phyloP scores from a whole-genome alignment of 2,888 invertebrate species.

The Pilophorus perplexus region DNA sequence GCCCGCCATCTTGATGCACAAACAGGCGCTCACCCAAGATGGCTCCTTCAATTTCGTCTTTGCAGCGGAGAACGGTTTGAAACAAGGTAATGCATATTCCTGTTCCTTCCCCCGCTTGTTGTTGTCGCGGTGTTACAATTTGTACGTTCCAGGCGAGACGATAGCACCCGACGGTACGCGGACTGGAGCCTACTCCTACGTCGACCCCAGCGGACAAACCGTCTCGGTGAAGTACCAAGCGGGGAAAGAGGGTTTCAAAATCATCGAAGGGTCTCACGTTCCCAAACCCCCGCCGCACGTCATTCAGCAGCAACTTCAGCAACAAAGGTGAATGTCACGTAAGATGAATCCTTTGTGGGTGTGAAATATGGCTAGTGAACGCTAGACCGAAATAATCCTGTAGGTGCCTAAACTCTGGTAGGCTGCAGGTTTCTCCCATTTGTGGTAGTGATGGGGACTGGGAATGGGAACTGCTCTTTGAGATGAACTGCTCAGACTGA shows the following conservation, averaged over 20 bases:
- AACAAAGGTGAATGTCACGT: slow-evolving; percentile 19
- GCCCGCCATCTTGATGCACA: slow-evolving; percentile 61
- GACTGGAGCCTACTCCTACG: slow-evolving; percentile 64
- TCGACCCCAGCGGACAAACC: slow-evolving; percentile 64
- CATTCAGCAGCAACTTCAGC: slow-evolving; percentile 44
- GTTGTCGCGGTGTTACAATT: not conserved
- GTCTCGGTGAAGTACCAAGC: slow-evolving; percentile 62
- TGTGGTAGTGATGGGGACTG: no score
- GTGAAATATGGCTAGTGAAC: no score
- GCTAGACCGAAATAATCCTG: no score
- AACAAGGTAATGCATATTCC: slow-evolving; percentile 57
- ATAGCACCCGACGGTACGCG: slow-evolving; percentile 67
- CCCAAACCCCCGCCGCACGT: slow-evolving; percentile 51
- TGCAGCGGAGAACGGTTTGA: slow-evolving; percentile 66
- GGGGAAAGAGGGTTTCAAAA: slow-evolving; percentile 56
- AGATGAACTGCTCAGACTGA: no score
- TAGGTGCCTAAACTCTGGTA: no score
- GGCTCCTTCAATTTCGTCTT: slow-evolving; percentile 68
- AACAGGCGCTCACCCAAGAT: slow-evolving; percentile 63
- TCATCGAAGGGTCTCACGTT: slow-evolving; percentile 55
- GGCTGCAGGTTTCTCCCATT: no score
- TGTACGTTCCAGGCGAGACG: slow-evolving; percentile 56
- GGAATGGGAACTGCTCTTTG: no score
- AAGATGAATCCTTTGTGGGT: no score
- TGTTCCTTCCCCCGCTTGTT: not conserved